Evolutionary conservation across 1,140 invertebrate genomes (phyloP).

Genomic region (Nasonia longicornis): DNA sequence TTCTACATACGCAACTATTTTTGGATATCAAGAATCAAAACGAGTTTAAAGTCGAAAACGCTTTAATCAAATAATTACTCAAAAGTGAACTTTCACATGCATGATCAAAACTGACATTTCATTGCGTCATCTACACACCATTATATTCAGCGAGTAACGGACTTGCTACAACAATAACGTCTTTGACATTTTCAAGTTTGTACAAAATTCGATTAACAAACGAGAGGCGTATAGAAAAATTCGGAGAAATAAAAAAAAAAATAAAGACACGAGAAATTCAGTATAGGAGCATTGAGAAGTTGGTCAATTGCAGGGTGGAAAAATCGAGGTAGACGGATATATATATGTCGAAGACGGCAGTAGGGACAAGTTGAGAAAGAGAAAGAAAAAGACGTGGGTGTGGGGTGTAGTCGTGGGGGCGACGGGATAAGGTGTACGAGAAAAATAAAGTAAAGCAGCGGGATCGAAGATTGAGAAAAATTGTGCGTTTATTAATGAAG

Average conservation of each 20-base stretch:
- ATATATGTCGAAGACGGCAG: slow-evolving; percentile 13
- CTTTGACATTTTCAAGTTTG: background rate
- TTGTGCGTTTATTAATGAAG: slow-evolving; percentile 70
- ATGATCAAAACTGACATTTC: background rate
- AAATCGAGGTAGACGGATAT: background rate
- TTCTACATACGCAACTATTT: background rate
- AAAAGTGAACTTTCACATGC: background rate
- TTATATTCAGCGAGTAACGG: background rate
- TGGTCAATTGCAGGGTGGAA: background rate
- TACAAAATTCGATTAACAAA: background rate
- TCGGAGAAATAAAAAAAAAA: background rate
- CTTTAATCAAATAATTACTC: background rate
- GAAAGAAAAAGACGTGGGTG: slow-evolving; percentile 4
- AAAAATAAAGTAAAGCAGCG: slow-evolving; percentile 61
- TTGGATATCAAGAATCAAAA: background rate
- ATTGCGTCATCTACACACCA: background rate
- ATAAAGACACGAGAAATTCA: background rate
- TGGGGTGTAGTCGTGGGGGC: slow-evolving; percentile 7
- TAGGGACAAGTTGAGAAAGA: slow-evolving; percentile 4
- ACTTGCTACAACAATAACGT: background rate
- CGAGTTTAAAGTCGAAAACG: background rate
- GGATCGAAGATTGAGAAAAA: slow-evolving; percentile 67
- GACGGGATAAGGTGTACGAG: slow-evolving; percentile 46
- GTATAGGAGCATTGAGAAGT: background rate
- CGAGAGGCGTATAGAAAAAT: background rate